Base-by-base conservation (phyloP, 2,888 invertebrate genomes). In the Strigamia transsilvanica region DNA sequence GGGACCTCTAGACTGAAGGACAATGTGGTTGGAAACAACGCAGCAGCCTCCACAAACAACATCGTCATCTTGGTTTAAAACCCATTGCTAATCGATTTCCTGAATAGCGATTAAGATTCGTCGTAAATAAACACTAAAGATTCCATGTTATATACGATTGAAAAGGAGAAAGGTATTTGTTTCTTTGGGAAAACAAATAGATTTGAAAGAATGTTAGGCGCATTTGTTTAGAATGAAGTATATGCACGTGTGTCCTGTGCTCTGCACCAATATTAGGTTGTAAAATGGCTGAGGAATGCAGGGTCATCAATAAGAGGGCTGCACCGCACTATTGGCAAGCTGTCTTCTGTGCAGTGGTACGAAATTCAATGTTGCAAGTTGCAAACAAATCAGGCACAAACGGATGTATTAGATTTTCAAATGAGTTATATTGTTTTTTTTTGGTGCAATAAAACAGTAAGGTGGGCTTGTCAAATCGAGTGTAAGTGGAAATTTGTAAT, bases 261-360 rank as follows among this genome's bases (percentile, higher is more conserved):
- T 56, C 6, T 56, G 56, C 56, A 56, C 56, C 56, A 18, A 56
- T 56, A 56, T 56, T 56, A 56, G 56, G 56, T 56, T 56, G 56
- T 56, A 56, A 56, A 56, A 56, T n/a, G 46, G 56, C 56, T 56
- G 56, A 18, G 56, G 56, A 56, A 56, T 56, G 56, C 56, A 56
- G 56, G 56, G 56, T 56, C 56, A 56, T 56, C 56, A 56, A 56
- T 56, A 56, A 56, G 56, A 56, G 56, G 56, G 56, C 56, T 56
- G 56, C 56, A 56, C 56, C 21, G 56, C 56, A 56, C 56, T 56
- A 18, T 56, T 56, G 56, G 56, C 56, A 56, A 56, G n/a, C 56
- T 56, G 56, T 56, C 56, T 56, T 56, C 10, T 56, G 56, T 56
- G 56, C 15, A 56, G 18, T 56, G 56, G 56, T 18, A 56, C 56